Conservation (phyloP, 2,888 invertebrate genomes). For the Drosophila greeni region DNA sequence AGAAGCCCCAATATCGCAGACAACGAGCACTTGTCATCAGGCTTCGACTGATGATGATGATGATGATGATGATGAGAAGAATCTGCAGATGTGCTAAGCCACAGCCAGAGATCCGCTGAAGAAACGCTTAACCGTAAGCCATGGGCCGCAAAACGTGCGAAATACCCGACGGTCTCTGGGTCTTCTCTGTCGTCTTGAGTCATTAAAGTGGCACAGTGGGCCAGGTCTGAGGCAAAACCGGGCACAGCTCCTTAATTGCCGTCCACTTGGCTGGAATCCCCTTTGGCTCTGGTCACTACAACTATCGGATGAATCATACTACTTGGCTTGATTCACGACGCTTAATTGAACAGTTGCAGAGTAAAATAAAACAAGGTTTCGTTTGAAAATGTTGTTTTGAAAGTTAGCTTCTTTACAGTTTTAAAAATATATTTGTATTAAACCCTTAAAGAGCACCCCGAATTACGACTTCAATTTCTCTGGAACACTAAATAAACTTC, state of each 20-base stretch:
- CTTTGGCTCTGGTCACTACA: background rate
- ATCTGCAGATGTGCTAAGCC: slow-evolving; percentile 27
- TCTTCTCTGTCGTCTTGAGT: slow-evolving; percentile 44
- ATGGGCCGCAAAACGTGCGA: slow-evolving; percentile 58
- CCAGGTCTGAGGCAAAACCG: slow-evolving; percentile 29
- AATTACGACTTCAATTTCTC: background rate
- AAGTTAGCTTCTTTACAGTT: too few species aligned
- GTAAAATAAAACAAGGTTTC: background rate
- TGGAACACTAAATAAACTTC: background rate
- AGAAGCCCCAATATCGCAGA: slow-evolving; percentile 18
- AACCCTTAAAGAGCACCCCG: too few species aligned
- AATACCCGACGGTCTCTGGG: slow-evolving; percentile 49
- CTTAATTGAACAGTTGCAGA: slow-evolving; percentile 49
- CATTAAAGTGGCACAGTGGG: slow-evolving; percentile 61
- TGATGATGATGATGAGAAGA: slow-evolving; percentile 42
- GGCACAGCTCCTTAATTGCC: slow-evolving; percentile 39
- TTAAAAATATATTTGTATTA: too few species aligned
- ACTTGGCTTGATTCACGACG: slow-evolving; percentile 36
- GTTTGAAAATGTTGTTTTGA: too few species aligned
- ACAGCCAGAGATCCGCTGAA: slow-evolving; percentile 21
- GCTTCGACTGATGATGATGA: background rate
- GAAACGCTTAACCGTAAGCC: slow-evolving; percentile 56
- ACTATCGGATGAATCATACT: slow-evolving; percentile 44
- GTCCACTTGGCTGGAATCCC: slow-evolving; percentile 5
- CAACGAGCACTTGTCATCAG: slow-evolving; percentile 58